Evolutionary conservation across 2,797 vertebrate genomes (phyloP).

Genomic region (Lagodon rhomboides): DNA sequence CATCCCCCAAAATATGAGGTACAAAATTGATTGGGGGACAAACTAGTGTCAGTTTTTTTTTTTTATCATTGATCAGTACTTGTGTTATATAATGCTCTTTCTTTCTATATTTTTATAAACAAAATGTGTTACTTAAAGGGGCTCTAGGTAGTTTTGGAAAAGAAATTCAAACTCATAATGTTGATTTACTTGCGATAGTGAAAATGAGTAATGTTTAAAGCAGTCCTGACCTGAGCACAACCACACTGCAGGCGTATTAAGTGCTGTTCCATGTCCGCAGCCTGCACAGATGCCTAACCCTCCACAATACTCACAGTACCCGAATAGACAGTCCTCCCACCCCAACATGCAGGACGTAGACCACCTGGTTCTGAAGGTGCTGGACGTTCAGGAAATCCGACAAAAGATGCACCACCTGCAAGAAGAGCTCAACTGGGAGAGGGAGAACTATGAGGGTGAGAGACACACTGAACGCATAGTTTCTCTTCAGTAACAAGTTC

Average conservation of each 20-base stretch:
- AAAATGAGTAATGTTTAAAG: not conserved
- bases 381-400: constrained; percentile 79
- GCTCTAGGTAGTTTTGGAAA: no score
- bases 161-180: no score
- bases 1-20: not conserved
- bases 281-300: not conserved
- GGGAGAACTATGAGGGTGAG: constrained; percentile 81
- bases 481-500: not conserved
- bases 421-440: constrained; percentile 87
- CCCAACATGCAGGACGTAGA: constrained; percentile 73
- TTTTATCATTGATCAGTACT: no score
- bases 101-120: no score
- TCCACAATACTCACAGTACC: constrained; percentile 10
- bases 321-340: constrained; percentile 2
- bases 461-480: not conserved
- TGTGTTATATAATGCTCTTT: no score
- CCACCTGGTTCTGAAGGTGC: constrained; percentile 77
- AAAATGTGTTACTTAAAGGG: no score
- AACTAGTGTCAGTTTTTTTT: no score
- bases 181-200: not conserved
- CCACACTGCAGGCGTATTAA: not conserved
- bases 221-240: not conserved
- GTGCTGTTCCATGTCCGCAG: constrained; percentile 39
- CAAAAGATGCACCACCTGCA: constrained; percentile 81
- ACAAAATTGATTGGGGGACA: not conserved